Evolutionary conservation across 2,888 invertebrate genomes (phyloP), one percentile per base, ranked within the genome.

Genomic region (Lampropteryx suffumata): DNA sequence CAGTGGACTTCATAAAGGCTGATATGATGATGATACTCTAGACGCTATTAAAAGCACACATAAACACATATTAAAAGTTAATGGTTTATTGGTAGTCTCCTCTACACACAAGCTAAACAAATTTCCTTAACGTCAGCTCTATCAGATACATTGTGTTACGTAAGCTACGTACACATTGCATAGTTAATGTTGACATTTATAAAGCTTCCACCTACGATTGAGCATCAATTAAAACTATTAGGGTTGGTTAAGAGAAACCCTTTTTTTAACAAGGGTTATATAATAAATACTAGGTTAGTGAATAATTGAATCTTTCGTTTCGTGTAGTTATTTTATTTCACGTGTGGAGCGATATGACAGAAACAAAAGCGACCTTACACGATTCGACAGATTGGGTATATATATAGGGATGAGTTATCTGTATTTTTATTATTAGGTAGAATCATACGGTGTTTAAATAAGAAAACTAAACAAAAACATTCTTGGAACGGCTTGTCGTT

Each of bases 231-330:
- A 46, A 60, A 55, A 51, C 49, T 50, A 47, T 41, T 34, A 17
- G 24, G 13, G 13, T 34, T 39, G 36, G 26, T n/a, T n/a, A n/a
- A n/a, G n/a, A n/a, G 43, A 44, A 39, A 44, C 28, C 40, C 40
- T 46, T 62, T 56, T 63, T 67, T 60, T 59, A 59, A 64, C 54
- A 52, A 59, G 50, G 57, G 49, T 54, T 62, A 51, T 36, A 32
- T 44, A 55, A 59, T 61, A 61, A 65, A 64, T 60, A 60, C 57
- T 33, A 53, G 44, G 51, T 47, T 50, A 47, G 34, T 59, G 47
- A 54, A 55, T 61, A 58, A 67, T 64, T 48, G 40, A 53, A 43
- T 41, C 46, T 42, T n/a, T n/a, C n/a, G n/a, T n/a, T n/a, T n/a
- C n/a, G n/a, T n/a, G n/a, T n/a, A n/a, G n/a, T n/a, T n/a, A n/a